Base-by-base conservation (phyloP, 2,888 invertebrate species). In the Lacanobia wlatinum region DNA sequence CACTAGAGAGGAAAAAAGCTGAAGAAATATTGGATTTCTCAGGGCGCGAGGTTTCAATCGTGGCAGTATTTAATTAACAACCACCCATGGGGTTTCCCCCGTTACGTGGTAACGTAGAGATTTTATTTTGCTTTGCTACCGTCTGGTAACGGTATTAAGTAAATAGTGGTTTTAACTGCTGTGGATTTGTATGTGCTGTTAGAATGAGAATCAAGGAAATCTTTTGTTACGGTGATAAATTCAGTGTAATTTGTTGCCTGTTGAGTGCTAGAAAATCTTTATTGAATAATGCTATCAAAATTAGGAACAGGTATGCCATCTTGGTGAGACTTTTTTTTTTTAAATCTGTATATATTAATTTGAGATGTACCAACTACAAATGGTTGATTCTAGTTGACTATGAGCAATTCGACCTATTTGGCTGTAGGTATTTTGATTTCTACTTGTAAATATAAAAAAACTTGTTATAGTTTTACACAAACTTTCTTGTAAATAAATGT, bases 1-100 rank as follows among this genome's bases (percentile, higher is more conserved):
- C 82, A 83, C 79, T 79, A 80, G 82, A 82, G 85, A 87, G 87
- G 88, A 90, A 91, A 92, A 93, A 90, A 78, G 61, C 71, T 66
- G 86, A 87, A 91, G 89, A 92, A 92, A 92, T 92, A 92, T 92
- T 90, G 90, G 88, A 92, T 93, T 88, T 90, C 91, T 90, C 90
- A 89, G 90, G 88, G 88, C 90, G 88, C 87, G 87, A 91, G 92
- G 92, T 93, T 93, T 94, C 93, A 92, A 93, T 94, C 92, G 92
- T 86, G 90, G 89, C 88, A 86, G 91, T 91, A 93, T 94, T 94
- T 95, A 94, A 95, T 95, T 95, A 94, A 94, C 92, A 86, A 78
- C 78, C 85, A 88, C 94, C 91, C 93, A 83, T 88, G 94, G 90
- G 94, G 87, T 71, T 81, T 74, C 66, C 83, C 80, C 82, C 88